These are phyloP conservation scores for Volucella inanis DNA, from an alignment of 2,888 invertebrate genomes.

Conservation along the genomic window DNA sequence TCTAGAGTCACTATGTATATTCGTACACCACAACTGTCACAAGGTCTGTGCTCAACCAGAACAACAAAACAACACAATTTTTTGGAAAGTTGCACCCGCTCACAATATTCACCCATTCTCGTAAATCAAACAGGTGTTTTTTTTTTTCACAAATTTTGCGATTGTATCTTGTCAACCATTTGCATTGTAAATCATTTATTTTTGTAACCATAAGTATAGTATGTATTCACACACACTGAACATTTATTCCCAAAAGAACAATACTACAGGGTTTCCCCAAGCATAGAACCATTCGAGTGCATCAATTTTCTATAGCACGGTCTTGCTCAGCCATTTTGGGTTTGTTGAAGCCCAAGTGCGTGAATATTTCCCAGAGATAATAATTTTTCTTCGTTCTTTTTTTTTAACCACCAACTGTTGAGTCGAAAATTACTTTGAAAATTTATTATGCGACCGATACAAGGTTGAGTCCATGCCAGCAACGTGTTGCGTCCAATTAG, in stretches of 20 bases:
- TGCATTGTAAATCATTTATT: conserved; percentile 64
- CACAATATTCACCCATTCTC: conserved; percentile 41
- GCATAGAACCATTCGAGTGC: not conserved
- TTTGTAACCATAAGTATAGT: conserved; percentile 6
- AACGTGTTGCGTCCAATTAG: conserved; percentile 61
- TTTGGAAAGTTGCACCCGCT: conserved; percentile 70
- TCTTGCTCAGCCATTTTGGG: conserved; percentile 16
- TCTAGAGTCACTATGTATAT: conserved; percentile 41
- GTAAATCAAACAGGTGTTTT: conserved; percentile 2
- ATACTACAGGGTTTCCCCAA: conserved; percentile 32
- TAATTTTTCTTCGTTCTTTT: conserved; percentile 29
- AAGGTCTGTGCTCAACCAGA: conserved; percentile 54
- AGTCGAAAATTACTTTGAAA: conserved; percentile 43
- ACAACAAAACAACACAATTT: conserved; percentile 36
- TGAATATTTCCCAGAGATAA: conserved; percentile 44
- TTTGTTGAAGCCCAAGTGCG: conserved; percentile 43
- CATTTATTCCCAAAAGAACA: conserved; percentile 37
- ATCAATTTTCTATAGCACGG: conserved; percentile 26
- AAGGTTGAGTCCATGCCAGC: conserved; percentile 55
- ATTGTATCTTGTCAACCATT: conserved; percentile 58
- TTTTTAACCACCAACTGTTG: conserved; percentile 26
- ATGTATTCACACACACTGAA: not conserved
- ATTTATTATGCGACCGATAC: conserved; percentile 64
- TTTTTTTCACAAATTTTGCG: conserved; percentile 49
- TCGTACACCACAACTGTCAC: conserved; percentile 20